Evolutionary conservation across 2,797 vertebrate species (phyloP).

Genomic region (Liparis tanakae): DNA sequence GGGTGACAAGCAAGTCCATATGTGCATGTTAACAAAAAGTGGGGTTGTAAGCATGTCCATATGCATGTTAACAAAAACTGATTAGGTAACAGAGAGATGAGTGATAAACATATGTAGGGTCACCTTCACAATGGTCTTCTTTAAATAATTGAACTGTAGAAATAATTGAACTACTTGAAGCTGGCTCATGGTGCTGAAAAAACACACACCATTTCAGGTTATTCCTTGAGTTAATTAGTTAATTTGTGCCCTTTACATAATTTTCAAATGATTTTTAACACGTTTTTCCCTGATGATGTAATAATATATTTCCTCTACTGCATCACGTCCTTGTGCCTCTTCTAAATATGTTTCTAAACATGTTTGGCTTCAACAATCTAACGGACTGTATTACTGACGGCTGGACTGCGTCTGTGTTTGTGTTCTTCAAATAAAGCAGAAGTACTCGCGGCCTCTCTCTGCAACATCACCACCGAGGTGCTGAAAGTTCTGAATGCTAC

Average conservation of each 20-base stretch:
- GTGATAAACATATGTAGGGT: slow-evolving; percentile 12
- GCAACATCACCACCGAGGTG: slow-evolving; percentile 98
- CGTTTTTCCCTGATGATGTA: slow-evolving; percentile 16
- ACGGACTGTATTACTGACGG: slow-evolving; percentile 13
- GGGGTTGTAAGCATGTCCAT: not conserved
- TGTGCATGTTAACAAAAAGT: slow-evolving; percentile 14
- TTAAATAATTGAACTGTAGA: not conserved
- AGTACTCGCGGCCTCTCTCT: slow-evolving; percentile 96
- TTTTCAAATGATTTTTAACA: not conserved
- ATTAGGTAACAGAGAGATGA: not conserved
- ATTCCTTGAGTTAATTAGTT: not conserved
- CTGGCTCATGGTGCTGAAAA: not conserved
- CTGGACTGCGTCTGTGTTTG: slow-evolving; percentile 6
- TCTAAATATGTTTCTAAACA: too few relatives aligned
- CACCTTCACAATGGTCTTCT: not conserved
- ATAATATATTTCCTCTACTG: not conserved
- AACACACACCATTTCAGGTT: slow-evolving; percentile 5
- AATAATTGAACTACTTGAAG: too few relatives aligned
- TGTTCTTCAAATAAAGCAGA: slow-evolving; percentile 83
- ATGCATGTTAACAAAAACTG: slow-evolving; percentile 13
- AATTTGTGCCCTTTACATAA: not conserved
- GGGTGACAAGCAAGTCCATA: not conserved
- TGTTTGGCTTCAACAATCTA: not conserved
- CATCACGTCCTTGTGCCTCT: slow-evolving; percentile 8
- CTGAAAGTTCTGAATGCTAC: slow-evolving; percentile 97